phyloP scores from a whole-genome alignment of 2,888 invertebrate species.

The Nephrotoma flavescens region DNA sequence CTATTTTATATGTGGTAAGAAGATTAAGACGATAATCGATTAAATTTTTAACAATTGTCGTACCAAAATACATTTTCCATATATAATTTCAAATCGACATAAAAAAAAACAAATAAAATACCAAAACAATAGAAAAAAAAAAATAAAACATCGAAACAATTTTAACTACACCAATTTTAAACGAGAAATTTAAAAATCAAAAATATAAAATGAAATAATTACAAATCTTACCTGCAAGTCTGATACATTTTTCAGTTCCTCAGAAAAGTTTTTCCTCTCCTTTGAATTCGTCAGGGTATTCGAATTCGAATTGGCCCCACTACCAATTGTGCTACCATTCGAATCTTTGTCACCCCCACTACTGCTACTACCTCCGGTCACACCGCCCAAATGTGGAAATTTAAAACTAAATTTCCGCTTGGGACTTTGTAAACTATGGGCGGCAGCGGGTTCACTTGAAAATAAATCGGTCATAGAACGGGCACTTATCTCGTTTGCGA shows the following conservation, averaged over 20 bases:
- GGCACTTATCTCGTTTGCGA: slow-evolving; percentile 82
- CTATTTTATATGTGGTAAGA: too few relatives aligned
- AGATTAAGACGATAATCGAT: too few relatives aligned
- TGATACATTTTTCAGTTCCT: slow-evolving; percentile 71
- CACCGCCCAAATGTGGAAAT: slow-evolving; percentile 37
- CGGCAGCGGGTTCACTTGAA: slow-evolving; percentile 30
- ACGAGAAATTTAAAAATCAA: not conserved
- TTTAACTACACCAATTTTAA: slow-evolving; percentile 1
- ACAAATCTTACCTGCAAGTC: slow-evolving; percentile 63
- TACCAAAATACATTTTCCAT: not conserved
- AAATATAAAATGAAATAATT: not conserved
- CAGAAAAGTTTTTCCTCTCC: slow-evolving; percentile 67
- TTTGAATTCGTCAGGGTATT: slow-evolving; percentile 30
- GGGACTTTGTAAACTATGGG: slow-evolving; percentile 46
- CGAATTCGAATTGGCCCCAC: slow-evolving; percentile 20
- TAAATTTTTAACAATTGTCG: too few relatives aligned
- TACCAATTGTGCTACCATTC: slow-evolving; percentile 14
- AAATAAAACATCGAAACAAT: not conserved
- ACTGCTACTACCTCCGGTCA: not conserved
- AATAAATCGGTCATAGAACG: slow-evolving; percentile 50
- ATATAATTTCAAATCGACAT: not conserved
- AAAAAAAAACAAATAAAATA: not conserved
- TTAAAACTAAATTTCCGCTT: slow-evolving; percentile 66
- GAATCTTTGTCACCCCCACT: slow-evolving; percentile 19
- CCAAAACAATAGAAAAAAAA: not conserved